phyloP scores from a whole-genome alignment of 1,140 invertebrate species.

The Arion vulgaris region DNA sequence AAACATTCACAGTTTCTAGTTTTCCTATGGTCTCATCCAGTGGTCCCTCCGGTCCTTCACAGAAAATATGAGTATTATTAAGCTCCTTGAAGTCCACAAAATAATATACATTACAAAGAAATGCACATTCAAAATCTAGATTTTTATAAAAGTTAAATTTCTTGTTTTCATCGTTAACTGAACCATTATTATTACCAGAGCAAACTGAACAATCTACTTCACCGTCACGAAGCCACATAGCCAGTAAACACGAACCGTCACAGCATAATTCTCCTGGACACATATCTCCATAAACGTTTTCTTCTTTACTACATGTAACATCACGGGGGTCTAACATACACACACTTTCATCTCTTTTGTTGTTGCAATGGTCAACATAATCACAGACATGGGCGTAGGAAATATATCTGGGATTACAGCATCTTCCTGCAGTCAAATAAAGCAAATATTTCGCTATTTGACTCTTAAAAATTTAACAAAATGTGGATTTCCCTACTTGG shows the following conservation, averaged over 20 bases:
- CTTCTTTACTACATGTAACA: not conserved
- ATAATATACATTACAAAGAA: not conserved
- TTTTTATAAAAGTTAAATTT: too few relatives aligned
- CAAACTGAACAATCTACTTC: too few relatives aligned
- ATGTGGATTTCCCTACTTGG: not conserved
- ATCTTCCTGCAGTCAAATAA: too few relatives aligned
- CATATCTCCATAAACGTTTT: too few relatives aligned
- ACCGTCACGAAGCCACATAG: too few relatives aligned
- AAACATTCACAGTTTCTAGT: not conserved
- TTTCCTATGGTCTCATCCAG: constrained; percentile 12
- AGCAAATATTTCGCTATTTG: not conserved
- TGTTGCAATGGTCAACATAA: too few relatives aligned
- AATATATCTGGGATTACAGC: too few relatives aligned
- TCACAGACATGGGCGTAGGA: too few relatives aligned
- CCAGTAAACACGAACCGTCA: too few relatives aligned
- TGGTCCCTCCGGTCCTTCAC: not conserved
- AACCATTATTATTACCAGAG: too few relatives aligned
- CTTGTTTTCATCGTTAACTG: not conserved
- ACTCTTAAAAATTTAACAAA: not conserved
- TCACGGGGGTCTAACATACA: not conserved
- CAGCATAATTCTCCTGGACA: not conserved
- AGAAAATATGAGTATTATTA: not conserved
- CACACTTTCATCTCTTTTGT: not conserved
- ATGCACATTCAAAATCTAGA: not conserved
- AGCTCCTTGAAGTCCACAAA: not conserved